Conservation (phyloP, 2,113 vertebrate genomes). For the Eurypyga helias region DNA sequence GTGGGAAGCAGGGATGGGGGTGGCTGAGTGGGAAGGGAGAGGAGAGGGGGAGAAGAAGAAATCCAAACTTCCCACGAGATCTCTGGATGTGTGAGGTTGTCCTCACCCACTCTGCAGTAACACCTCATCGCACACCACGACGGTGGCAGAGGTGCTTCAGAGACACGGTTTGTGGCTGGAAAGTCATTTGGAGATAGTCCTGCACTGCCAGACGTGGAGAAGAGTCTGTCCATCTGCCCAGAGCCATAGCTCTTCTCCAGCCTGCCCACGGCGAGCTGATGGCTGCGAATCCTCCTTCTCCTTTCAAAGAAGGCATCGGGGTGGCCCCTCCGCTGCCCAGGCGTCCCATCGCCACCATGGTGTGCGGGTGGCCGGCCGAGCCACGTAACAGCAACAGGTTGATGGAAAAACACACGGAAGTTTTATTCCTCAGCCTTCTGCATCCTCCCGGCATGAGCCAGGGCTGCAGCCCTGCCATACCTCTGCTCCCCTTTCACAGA, state of each 20-base stretch:
- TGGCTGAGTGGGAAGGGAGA: not conserved
- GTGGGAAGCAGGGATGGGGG: not conserved
- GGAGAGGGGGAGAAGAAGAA: not conserved
- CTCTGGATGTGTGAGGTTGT: not conserved
- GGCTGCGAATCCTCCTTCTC: not conserved
- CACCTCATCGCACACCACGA: rapidly evolving
- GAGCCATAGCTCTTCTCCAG: not conserved
- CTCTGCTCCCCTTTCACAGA: not conserved
- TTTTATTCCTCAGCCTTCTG: not conserved
- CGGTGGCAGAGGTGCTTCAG: not conserved
- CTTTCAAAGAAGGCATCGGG: rapidly evolving
- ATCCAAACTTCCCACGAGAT: not conserved
- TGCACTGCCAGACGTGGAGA: not conserved
- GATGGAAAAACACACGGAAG: not conserved
- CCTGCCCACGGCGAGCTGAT: rapidly evolving
- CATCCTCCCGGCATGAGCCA: rapidly evolving
- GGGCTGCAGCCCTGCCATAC: not conserved
- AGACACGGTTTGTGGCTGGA: not conserved
- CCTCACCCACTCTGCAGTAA: not conserved
- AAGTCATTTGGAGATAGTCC: not conserved
- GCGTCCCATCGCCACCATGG: rapidly evolving
- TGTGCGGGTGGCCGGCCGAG: rapidly evolving
- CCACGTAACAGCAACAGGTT: rapidly evolving
- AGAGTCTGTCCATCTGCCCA: not conserved
- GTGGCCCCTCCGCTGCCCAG: not conserved